These are phyloP conservation scores for Lottia gigantea DNA, from an alignment of 2,888 invertebrate species.

Conservation along the genomic window DNA sequence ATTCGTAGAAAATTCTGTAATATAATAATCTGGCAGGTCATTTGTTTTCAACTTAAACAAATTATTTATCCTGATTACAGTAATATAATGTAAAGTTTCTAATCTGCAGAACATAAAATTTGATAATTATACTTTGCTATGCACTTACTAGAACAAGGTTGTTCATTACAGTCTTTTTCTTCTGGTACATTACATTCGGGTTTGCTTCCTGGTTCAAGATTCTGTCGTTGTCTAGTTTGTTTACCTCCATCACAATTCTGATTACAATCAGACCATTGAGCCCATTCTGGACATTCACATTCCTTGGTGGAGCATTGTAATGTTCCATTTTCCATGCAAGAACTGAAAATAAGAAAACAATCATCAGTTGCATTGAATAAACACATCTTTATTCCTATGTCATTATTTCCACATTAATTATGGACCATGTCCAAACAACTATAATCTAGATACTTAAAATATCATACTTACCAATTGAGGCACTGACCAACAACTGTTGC, in stretches of 20 bases:
- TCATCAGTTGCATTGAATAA: too few relatives aligned
- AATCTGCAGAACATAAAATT: too few relatives aligned
- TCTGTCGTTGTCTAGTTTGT: not conserved
- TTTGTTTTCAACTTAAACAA: too few relatives aligned
- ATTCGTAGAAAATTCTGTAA: too few relatives aligned
- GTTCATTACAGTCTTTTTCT: not conserved
- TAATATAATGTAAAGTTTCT: too few relatives aligned
- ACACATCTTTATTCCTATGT: too few relatives aligned
- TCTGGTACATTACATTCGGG: not conserved
- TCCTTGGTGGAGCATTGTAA: not conserved
- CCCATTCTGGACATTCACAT: conserved; percentile 8
- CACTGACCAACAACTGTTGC: not conserved
- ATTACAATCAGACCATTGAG: not conserved
- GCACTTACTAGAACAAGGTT: not conserved
- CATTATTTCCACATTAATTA: too few relatives aligned
- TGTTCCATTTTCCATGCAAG: not conserved
- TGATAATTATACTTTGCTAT: too few relatives aligned
- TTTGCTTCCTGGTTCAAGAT: not conserved
- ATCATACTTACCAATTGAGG: not conserved
- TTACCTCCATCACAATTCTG: not conserved
- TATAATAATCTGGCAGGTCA: too few relatives aligned
- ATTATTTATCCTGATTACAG: too few relatives aligned
- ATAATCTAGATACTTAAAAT: not conserved
- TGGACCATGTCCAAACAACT: too few relatives aligned
- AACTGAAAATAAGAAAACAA: not conserved